These are phyloP conservation scores for Nematolebias whitei DNA, from an alignment of 2,113 vertebrate species.

Conservation along the genomic window DNA sequence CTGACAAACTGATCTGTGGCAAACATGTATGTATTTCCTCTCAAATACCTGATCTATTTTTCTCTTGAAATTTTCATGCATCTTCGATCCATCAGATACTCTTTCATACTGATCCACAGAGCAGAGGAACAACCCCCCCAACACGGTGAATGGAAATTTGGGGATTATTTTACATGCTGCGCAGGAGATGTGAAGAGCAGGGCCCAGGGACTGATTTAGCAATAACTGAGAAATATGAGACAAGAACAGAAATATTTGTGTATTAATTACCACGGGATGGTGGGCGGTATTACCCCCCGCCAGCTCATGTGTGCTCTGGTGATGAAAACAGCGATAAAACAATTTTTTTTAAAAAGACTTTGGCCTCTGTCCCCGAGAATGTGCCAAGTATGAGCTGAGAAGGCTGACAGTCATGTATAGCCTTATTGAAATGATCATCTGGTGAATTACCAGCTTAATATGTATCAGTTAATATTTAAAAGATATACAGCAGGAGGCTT, in stretches of 20 bases:
- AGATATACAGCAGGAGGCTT: slow-evolving; percentile 38
- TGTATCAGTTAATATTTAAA: slow-evolving; percentile 31
- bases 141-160: slow-evolving; percentile 77
- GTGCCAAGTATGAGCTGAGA: slow-evolving; percentile 45
- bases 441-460: not conserved
- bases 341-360: slow-evolving; percentile 55
- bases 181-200: slow-evolving; percentile 80
- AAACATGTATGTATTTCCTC: slow-evolving; percentile 73
- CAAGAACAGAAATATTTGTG: slow-evolving; percentile 82
- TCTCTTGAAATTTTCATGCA: slow-evolving; percentile 79
- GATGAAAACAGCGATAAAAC: slow-evolving; percentile 73
- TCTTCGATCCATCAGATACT: slow-evolving; percentile 74
- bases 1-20: slow-evolving; percentile 43
- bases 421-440: slow-evolving; percentile 61
- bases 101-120: slow-evolving; percentile 72
- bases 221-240: slow-evolving; percentile 82
- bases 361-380: slow-evolving; percentile 36
- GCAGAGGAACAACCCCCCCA: slow-evolving; percentile 68
- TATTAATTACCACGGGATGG: slow-evolving; percentile 78
- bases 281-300: slow-evolving; percentile 66
- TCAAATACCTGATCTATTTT: slow-evolving; percentile 72
- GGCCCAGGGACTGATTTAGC: slow-evolving; percentile 80
- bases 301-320: slow-evolving; percentile 49
- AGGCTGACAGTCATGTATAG: slow-evolving; percentile 59
- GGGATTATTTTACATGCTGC: slow-evolving; percentile 82